Evolutionary conservation across 2,113 vertebrate species (phyloP), one percentile per base, ranked within the genome.

Genomic region (Hippolais icterina): DNA sequence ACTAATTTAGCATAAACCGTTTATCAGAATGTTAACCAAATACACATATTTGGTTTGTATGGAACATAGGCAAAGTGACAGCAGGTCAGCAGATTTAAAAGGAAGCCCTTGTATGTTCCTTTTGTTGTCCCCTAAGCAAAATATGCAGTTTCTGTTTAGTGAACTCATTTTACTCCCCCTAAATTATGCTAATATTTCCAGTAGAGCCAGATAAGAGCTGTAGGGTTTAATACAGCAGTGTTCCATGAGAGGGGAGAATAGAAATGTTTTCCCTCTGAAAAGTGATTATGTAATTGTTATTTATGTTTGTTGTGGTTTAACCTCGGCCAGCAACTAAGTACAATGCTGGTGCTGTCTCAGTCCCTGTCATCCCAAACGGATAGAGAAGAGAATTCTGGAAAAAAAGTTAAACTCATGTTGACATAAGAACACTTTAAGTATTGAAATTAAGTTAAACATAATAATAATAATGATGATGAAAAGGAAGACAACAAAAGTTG

Each of bases 281-380:
- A 68, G 18, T 25, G 37, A 25, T 86, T 24, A 59, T 66, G 33
- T 47, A 53, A 41, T 82, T 76, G 41, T 70, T 92, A 41, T 70
- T 57, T 90, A 31, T 41, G 18, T 56, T 21, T 80, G 53, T 75
- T 52, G 24, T 66, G 78, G 53, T 60, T 60, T 68, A 46, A 60
- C 60, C 46, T 75, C 53, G 52, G 69, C 47, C 39, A 68, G 28
- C 39, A 53, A 3, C 46, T 17, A n/a, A 59, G 44, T 81, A 29
- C 12, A 42, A 2, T 20, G 33, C 52, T 74, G 44, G 52, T 14
- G 1, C 59, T 59, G 23, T 27, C 46, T 59, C 19, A 21, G 52
- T 59, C 19, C 15, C 23, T n/a, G 52, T 60, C 37, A 24, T 37
- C 37, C 33, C 0, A 0, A 75, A 23, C 0, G 0, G 46, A n/a